These are phyloP conservation scores for Oeneis ivallda DNA, from an alignment of 2,888 invertebrate species.

Conservation along the genomic window DNA sequence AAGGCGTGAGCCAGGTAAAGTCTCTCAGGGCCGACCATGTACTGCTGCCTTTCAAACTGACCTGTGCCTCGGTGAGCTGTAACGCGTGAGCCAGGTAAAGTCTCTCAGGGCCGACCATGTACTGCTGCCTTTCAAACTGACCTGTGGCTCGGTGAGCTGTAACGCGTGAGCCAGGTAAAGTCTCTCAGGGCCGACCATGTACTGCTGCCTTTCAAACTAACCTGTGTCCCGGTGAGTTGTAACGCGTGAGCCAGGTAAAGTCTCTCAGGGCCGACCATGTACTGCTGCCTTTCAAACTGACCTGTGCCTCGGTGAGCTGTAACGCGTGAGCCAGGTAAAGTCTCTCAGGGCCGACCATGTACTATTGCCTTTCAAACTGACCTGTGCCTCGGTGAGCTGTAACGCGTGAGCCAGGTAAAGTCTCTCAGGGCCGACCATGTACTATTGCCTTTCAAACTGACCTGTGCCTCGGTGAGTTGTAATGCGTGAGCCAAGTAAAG, in stretches of 20 bases:
- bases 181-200: slow-evolving; percentile 98
- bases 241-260: slow-evolving; percentile 94
- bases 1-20: slow-evolving; percentile 94
- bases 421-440: slow-evolving; percentile 98
- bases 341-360: slow-evolving; percentile 98
- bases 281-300: slow-evolving; percentile 97
- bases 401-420: slow-evolving; percentile 94
- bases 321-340: slow-evolving; percentile 94
- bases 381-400: slow-evolving; percentile 94
- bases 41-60: slow-evolving; percentile 90
- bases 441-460: slow-evolving; percentile 97
- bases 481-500: slow-evolving; percentile 94
- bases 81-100: slow-evolving; percentile 94
- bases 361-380: slow-evolving; percentile 97
- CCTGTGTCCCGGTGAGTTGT: slow-evolving; percentile 94
- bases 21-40: slow-evolving; percentile 98
- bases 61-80: slow-evolving; percentile 94
- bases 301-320: slow-evolving; percentile 94
- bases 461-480: slow-evolving; percentile 94
- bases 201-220: slow-evolving; percentile 97
- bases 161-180: slow-evolving; percentile 94
- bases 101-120: slow-evolving; percentile 98
- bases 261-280: slow-evolving; percentile 98
- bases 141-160: slow-evolving; percentile 94
- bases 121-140: slow-evolving; percentile 97